Base-by-base conservation (phyloP, 2,113 vertebrate genomes). In the Saccopteryx leptura region DNA sequence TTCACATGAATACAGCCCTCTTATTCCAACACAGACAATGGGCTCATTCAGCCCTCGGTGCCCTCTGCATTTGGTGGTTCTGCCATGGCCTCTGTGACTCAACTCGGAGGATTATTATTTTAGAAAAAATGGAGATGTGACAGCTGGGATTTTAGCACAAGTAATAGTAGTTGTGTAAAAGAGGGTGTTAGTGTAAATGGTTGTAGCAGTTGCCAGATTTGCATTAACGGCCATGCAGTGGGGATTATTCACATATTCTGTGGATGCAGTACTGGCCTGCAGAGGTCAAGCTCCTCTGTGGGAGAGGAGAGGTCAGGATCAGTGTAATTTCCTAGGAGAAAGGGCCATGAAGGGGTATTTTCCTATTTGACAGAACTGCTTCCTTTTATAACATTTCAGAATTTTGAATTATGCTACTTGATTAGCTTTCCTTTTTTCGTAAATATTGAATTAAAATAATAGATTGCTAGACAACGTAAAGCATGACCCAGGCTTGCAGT, bases 21-120 rank as follows among this genome's bases (percentile, higher is more conserved):
- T 97, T 95, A 82, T 97, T 92, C 65, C 85, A 39, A 85, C 90
- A 39, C 8, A 39, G 17, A 97, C 92, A 96, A 96, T 97, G 97
- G 65, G 60, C 31, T 78, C 89, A 54, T 96, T 98, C 80, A 97
- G 19, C 46, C 54, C 94, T 95, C 88, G 61, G 15, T 69, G 78
- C n/a, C 19, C 15, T 88, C 86, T n/a, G 0, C 75, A 5, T 61
- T 97, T 63, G 94, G 7, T 15, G 58, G 93, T 91, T 84, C 81
- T 95, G 88, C 54, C 69, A 3, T 83, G 39, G 81, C 56, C 50
- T 48, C 2, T 12, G 65, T 60, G 93, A 87, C 95, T 97, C 60
- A 75, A 85, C 50, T 15, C 84, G 84, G 82, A 28, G 74, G 81
- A 89, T 96, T 95, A 75, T 97, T 96, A 89, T 96, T 96, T 91